Conservation (phyloP, 30 jellyfish, hydroid and myxozoan species). For the Pseudorhiza aurosa region DNA sequence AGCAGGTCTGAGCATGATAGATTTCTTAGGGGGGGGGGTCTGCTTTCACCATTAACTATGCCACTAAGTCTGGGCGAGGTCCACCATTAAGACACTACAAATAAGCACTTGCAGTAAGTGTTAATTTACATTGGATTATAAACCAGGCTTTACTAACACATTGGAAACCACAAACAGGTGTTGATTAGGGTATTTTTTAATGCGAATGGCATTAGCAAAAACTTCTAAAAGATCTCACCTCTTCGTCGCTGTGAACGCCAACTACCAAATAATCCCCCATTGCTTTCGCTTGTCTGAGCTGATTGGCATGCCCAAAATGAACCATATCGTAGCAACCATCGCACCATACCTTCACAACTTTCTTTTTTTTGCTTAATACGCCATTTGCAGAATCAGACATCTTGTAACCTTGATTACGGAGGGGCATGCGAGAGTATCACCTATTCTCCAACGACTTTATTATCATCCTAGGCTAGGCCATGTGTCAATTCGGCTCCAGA, state of each 20-base stretch:
- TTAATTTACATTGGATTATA: too few relatives aligned
- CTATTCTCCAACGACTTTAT: too few relatives aligned
- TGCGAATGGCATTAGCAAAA: neutral
- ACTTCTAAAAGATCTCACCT: slow-evolving; percentile 22
- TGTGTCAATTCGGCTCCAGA: neutral
- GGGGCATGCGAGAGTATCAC: too few relatives aligned
- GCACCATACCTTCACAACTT: slow-evolving; percentile 85
- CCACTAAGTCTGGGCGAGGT: too few relatives aligned
- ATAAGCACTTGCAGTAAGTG: too few relatives aligned
- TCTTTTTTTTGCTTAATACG: slow-evolving; percentile 45
- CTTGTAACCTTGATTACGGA: neutral
- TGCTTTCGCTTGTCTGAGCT: slow-evolving; percentile 93
- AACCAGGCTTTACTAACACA: too few relatives aligned
- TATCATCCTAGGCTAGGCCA: neutral
- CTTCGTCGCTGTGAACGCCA: slow-evolving; percentile 97
- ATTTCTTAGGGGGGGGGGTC: too few relatives aligned
- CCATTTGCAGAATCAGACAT: slow-evolving; percentile 46
- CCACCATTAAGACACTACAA: too few relatives aligned
- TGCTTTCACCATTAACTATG: too few relatives aligned
- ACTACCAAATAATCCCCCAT: slow-evolving; percentile 94
- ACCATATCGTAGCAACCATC: slow-evolving; percentile 99
- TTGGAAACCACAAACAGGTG: neutral
- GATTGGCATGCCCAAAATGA: slow-evolving; percentile 99
- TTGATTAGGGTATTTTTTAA: neutral
- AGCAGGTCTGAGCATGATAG: too few relatives aligned